A percentile compares a stretch with the other conserved stretches of the same genome.
phyloP scores from a whole-genome alignment of 1,140 invertebrate genomes.

The Hylyphantes graminicola region DNA sequence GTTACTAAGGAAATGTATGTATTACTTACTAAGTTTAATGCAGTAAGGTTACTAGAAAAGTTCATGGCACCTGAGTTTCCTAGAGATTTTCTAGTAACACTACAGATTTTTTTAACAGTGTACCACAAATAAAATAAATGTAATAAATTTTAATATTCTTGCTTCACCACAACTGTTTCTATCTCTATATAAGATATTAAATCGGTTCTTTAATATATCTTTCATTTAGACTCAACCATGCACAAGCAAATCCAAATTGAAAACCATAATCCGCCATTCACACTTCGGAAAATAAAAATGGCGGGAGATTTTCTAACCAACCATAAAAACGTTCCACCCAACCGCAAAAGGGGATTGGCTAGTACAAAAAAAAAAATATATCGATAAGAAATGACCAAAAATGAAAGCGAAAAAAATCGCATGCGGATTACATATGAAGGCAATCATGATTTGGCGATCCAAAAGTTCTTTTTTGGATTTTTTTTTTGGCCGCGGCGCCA shows the following conservation, averaged over 20 bases:
- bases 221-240: neutral
- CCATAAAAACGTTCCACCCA: conserved; percentile 36
- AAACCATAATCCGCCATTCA: conserved; percentile 13
- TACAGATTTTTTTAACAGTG: too few relatives aligned
- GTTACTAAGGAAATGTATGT: too few relatives aligned
- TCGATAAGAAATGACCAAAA: conserved; percentile 29
- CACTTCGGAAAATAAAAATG: conserved; percentile 1
- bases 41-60: too few relatives aligned
- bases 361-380: neutral
- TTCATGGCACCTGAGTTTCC: too few relatives aligned
- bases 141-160: too few relatives aligned
- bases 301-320: conserved; percentile 35
- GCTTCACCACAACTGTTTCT: too few relatives aligned
- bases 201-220: neutral
- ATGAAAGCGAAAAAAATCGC: neutral
- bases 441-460: conserved; percentile 28
- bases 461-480: too few relatives aligned
- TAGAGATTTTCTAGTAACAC: too few relatives aligned
- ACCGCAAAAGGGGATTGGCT: neutral
- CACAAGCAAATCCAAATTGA: neutral
- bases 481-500: neutral
- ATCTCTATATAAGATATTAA: too few relatives aligned
- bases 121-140: too few relatives aligned
- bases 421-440: conserved; percentile 51
- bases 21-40: too few relatives aligned